Percentiles rank a stretch among this genome's conserved stretches.
phyloP scores from a whole-genome alignment of 1,140 invertebrate genomes.

The Lethrus apterus region DNA sequence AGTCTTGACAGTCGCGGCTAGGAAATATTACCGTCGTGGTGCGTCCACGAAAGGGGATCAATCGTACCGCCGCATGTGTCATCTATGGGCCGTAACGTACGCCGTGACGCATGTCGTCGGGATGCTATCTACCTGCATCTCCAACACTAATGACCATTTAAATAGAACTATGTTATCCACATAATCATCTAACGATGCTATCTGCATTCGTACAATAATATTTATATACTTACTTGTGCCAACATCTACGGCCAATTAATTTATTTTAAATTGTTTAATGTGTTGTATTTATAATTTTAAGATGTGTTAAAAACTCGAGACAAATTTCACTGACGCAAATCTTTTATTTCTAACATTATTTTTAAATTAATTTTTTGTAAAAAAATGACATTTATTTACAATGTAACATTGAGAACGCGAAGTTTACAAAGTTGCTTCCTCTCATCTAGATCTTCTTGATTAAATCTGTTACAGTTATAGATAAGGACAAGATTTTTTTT shows the following conservation, averaged over 20 bases:
- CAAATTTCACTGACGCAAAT: too few species aligned
- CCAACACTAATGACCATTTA: constrained; percentile 33
- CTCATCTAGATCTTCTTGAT: too few species aligned
- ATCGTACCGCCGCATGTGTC: constrained; percentile 33
- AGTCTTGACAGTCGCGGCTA: neutral
- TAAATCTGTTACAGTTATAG: too few species aligned
- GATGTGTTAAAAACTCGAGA: too few species aligned
- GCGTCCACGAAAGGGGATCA: constrained; percentile 19
- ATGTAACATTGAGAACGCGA: too few species aligned
- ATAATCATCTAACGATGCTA: too few species aligned
- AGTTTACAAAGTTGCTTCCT: too few species aligned
- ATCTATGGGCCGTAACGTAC: constrained; percentile 34
- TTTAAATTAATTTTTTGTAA: constrained; percentile 2
- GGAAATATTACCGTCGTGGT: constrained; percentile 7
- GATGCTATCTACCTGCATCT: constrained; percentile 34
- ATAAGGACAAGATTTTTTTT: too few species aligned
- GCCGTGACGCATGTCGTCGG: constrained; percentile 37
- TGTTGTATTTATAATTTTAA: too few species aligned
- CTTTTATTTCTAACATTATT: neutral
- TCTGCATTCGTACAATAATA: too few species aligned
- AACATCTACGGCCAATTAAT: neutral
- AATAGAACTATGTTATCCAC: constrained; percentile 31
- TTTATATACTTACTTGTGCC: neutral
- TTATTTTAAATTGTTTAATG: neutral
- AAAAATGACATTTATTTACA: too few species aligned